These are phyloP conservation scores for Balearica regulorum DNA, from an alignment of 2,797 vertebrate species.

Conservation along the genomic window DNA sequence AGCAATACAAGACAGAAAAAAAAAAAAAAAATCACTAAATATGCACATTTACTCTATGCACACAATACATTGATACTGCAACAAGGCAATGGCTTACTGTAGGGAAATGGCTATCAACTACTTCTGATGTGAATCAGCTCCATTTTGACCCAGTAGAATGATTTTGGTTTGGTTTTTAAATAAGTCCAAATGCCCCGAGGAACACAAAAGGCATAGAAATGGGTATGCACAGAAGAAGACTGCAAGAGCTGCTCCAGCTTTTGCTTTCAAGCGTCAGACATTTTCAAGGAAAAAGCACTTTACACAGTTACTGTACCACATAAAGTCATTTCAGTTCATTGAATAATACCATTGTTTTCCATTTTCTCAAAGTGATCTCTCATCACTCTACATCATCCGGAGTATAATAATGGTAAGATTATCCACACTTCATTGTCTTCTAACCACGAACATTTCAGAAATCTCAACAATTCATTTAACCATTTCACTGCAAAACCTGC, in stretches of 20 bases:
- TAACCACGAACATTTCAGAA: background rate
- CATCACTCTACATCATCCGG: background rate
- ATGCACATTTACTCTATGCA: background rate
- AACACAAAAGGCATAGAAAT: background rate
- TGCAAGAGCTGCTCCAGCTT: background rate
- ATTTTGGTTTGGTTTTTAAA: background rate
- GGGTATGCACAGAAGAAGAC: background rate
- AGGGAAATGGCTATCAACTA: background rate
- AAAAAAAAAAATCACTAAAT: background rate
- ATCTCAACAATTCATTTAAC: background rate
- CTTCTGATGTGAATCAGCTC: background rate
- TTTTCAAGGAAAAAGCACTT: background rate
- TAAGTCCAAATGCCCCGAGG: background rate
- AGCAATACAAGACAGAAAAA: background rate
- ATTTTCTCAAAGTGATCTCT: background rate
- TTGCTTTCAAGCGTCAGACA: background rate
- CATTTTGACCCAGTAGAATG: background rate
- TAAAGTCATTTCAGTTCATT: background rate
- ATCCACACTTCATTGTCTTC: background rate
- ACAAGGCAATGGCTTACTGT: background rate
- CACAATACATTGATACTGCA: background rate
- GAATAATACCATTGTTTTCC: background rate
- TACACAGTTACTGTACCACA: background rate
- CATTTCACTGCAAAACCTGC: background rate
- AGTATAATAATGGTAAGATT: background rate